These are phyloP conservation scores for Eunapius fragilis DNA, from an alignment of 37 sponge, comb jelly and placozoan genomes.

Conservation along the genomic window DNA sequence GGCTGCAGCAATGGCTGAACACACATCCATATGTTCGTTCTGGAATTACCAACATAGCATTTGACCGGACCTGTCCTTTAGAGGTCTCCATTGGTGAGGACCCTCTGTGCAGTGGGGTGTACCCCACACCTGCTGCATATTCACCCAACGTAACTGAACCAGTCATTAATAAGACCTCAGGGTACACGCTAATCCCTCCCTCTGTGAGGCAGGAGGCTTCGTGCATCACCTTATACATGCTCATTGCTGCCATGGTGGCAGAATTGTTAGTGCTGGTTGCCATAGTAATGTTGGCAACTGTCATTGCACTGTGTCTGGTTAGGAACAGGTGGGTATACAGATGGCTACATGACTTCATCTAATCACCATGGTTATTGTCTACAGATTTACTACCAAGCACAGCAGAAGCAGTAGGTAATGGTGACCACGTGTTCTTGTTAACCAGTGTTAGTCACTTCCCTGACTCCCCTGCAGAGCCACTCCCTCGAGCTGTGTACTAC, in stretches of 20 bases:
- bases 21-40: not conserved
- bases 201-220: not conserved
- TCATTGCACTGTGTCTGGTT: not conserved
- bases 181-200: not conserved
- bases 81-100: not conserved
- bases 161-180: not conserved
- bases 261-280: conserved; percentile 1
- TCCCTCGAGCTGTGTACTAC: not conserved
- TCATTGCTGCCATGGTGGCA: conserved; percentile 18
- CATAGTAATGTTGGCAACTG: not conserved
- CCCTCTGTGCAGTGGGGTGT: not conserved
- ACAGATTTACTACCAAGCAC: too few relatives aligned
- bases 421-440: too few relatives aligned
- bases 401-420: too few relatives aligned
- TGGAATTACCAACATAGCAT: not conserved
- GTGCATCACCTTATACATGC: conserved; percentile 3
- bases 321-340: not conserved
- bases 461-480: not conserved
- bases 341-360: too few relatives aligned
- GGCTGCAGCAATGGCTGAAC: not conserved
- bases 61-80: not conserved
- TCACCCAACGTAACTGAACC: not conserved
- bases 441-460: too few relatives aligned
- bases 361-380: not conserved
- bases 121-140: not conserved